Conservation (phyloP, 2,888 invertebrate genomes). For the Lumbricus terrestris region DNA sequence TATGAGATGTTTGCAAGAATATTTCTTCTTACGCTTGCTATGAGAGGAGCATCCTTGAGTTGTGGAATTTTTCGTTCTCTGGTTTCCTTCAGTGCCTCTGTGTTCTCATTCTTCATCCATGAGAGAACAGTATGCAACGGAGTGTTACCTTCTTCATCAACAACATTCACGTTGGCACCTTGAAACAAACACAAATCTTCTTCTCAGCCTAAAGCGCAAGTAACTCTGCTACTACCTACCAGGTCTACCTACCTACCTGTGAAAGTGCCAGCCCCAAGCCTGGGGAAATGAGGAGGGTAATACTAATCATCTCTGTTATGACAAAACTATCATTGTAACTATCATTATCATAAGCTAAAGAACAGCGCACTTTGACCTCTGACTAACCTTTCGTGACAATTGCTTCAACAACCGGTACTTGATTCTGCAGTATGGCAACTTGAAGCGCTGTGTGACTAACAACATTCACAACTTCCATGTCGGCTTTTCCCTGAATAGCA, state of each 20-base stretch:
- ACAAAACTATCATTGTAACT: too few relatives aligned
- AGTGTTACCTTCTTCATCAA: not conserved
- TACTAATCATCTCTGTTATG: too few relatives aligned
- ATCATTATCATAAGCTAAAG: too few relatives aligned
- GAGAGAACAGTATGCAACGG: not conserved
- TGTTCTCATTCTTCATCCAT: not conserved
- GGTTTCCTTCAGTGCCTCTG: not conserved
- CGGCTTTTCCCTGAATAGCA: slow-evolving; percentile 1
- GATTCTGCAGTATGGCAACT: not conserved
- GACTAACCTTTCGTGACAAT: not conserved
- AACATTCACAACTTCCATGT: slow-evolving; percentile 4
- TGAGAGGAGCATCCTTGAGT: not conserved
- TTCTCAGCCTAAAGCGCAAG: too few relatives aligned
- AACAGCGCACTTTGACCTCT: too few relatives aligned
- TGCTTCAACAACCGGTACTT: not conserved
- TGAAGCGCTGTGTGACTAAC: not conserved
- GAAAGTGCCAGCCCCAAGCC: too few relatives aligned
- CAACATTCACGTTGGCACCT: not conserved
- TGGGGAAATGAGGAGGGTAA: too few relatives aligned
- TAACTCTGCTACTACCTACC: too few relatives aligned
- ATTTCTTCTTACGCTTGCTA: not conserved
- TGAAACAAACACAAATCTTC: not conserved
- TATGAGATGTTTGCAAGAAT: too few relatives aligned
- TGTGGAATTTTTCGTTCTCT: not conserved
- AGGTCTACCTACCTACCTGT: too few relatives aligned